Percentiles rank a stretch among this genome's conserved stretches.
Evolutionary conservation across 1,140 invertebrate species (phyloP).

Genomic region (Brachionus angularis): DNA sequence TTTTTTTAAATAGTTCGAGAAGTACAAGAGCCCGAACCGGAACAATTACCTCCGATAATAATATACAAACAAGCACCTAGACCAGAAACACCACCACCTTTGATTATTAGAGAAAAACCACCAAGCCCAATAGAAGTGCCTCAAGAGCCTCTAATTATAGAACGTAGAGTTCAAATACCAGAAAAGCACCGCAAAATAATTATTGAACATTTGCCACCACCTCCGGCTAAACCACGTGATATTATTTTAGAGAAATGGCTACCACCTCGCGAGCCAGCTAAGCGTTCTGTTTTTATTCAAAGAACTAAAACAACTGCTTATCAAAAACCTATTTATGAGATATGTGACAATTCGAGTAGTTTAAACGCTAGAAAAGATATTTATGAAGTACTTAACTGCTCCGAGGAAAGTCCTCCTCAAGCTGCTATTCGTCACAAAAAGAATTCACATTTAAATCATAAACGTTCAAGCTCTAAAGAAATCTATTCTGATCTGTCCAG

Average conservation of each 20-base stretch:
- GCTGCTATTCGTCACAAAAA: too few relatives aligned
- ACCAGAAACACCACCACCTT: slow-evolving; percentile 14
- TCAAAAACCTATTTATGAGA: slow-evolving; percentile 12
- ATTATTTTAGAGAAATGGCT: slow-evolving; percentile 32
- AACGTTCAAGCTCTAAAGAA: too few relatives aligned
- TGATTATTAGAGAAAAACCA: slow-evolving; percentile 15
- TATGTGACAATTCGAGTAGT: too few relatives aligned
- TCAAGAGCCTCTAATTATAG: slow-evolving; percentile 11
- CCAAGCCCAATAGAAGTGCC: slow-evolving; percentile 18
- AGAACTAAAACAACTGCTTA: background rate
- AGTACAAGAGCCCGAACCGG: slow-evolving; percentile 15
- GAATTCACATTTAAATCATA: too few relatives aligned
- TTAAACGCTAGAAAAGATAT: too few relatives aligned
- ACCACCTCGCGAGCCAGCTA: background rate
- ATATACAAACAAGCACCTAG: slow-evolving; percentile 24
- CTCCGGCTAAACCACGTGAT: slow-evolving; percentile 18
- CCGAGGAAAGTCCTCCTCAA: too few relatives aligned
- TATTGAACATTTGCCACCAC: slow-evolving; percentile 15
- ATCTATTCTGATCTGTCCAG: too few relatives aligned
- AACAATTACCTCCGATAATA: background rate
- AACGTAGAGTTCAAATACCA: background rate
- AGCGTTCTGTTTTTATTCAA: background rate
- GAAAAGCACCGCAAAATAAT: slow-evolving; percentile 2
- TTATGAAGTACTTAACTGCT: too few relatives aligned
- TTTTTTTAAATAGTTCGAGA: slow-evolving; percentile 4